A percentile compares a stretch with the other conserved stretches of the same genome.
Evolutionary conservation across 2,888 invertebrate species (phyloP).

Genomic region (Seira sanloemensis): DNA sequence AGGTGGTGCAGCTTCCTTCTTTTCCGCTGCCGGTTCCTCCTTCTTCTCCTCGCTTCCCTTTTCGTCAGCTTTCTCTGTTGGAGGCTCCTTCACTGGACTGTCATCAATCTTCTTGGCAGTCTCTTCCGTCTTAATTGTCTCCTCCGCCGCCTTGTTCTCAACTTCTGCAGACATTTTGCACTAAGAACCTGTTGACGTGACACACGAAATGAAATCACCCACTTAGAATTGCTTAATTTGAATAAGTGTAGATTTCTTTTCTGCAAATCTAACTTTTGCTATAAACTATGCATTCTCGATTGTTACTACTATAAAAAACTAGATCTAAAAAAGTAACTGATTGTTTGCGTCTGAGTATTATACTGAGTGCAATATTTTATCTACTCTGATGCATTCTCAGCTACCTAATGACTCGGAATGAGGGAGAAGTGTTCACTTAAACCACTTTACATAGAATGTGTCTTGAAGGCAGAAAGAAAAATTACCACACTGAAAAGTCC

Average conservation of each 20-base stretch:
- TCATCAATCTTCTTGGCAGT: slow-evolving; percentile 67
- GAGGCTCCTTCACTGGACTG: slow-evolving; percentile 62
- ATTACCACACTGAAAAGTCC: neutral
- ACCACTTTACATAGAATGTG: neutral
- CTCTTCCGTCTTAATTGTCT: slow-evolving; percentile 63
- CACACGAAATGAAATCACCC: neutral
- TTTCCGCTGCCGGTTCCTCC: slow-evolving; percentile 76
- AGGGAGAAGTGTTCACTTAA: neutral
- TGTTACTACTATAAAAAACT: neutral
- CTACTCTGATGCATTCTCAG: neutral
- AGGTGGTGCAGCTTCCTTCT: slow-evolving; percentile 83
- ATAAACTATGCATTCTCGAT: neutral
- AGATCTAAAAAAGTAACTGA: neutral
- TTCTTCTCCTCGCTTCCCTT: slow-evolving; percentile 63
- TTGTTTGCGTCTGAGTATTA: too few species aligned
- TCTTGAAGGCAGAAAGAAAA: neutral
- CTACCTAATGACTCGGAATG: neutral
- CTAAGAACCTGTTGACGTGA: neutral
- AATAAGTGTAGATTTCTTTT: too few species aligned
- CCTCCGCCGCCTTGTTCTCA: slow-evolving; percentile 62
- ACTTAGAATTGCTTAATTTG: neutral
- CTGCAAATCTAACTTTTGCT: neutral
- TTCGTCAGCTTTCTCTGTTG: slow-evolving; percentile 54
- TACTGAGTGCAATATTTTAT: too few species aligned
- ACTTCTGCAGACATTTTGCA: slow-evolving; percentile 67